Conservation (phyloP, 2,113 vertebrate genomes). For the Cranoglanis bouderius region DNA sequence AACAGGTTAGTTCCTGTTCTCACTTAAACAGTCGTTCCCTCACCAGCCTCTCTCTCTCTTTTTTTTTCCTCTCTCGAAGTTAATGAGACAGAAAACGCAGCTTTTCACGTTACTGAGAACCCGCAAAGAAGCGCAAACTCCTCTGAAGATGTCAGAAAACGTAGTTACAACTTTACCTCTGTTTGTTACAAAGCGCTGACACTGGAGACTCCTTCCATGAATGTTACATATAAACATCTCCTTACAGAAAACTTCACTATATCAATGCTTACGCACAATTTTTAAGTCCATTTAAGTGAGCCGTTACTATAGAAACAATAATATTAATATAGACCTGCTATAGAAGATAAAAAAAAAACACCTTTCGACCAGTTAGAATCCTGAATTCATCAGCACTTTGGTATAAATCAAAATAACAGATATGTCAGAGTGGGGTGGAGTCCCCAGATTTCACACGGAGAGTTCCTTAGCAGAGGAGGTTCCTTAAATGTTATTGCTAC, state of each 20-base stretch:
- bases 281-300: not conserved
- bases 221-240: not conserved
- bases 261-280: not conserved
- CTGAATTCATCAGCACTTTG: too few species aligned
- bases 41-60: not conserved
- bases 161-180: not conserved
- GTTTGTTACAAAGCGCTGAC: not conserved
- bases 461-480: not conserved
- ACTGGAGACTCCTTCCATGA: not conserved
- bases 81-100: not conserved
- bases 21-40: not conserved
- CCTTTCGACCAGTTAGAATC: too few species aligned
- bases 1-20: not conserved
- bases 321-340: too few species aligned
- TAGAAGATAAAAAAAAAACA: too few species aligned
- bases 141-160: not conserved
- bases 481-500: not conserved
- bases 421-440: not conserved
- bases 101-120: too few species aligned
- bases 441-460: not conserved
- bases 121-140: too few species aligned
- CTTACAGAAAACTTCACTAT: not conserved
- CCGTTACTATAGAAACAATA: too few species aligned
- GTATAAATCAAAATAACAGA: too few species aligned
- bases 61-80: not conserved